These are phyloP conservation scores for Acleris sparsana DNA, from an alignment of 2,888 invertebrate species.

Conservation along the genomic window DNA sequence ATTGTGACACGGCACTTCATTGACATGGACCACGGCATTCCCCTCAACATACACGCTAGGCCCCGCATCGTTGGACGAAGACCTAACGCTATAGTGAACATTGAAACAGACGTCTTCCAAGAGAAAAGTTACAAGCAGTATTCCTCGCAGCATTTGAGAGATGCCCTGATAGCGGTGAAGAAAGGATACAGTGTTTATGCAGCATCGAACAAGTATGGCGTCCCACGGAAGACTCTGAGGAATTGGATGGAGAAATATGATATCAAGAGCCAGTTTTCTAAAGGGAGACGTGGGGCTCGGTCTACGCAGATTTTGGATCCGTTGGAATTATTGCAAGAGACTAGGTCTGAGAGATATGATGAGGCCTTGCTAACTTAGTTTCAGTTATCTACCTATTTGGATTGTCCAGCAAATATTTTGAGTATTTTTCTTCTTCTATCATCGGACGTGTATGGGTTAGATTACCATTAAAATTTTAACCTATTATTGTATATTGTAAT, in stretches of 20 bases:
- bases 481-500: no score
- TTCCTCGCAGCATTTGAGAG: slow-evolving; percentile 76
- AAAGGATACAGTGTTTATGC: slow-evolving; percentile 82
- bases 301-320: slow-evolving; percentile 69
- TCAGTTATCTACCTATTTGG: not conserved
- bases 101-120: slow-evolving; percentile 78
- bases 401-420: not conserved
- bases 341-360: slow-evolving; percentile 62
- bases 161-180: slow-evolving; percentile 78
- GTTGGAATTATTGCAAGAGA: slow-evolving; percentile 65
- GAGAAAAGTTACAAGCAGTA: slow-evolving; percentile 81
- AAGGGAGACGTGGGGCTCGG: slow-evolving; percentile 72
- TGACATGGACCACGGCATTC: slow-evolving; percentile 75
- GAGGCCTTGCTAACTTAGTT: slow-evolving; percentile 44
- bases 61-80: slow-evolving; percentile 72
- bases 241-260: slow-evolving; percentile 85
- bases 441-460: no score
- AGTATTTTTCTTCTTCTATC: no score
- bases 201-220: slow-evolving; percentile 81
- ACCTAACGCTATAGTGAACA: slow-evolving; percentile 75
- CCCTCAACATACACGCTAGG: slow-evolving; percentile 72
- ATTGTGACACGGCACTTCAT: slow-evolving; percentile 79
- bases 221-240: slow-evolving; percentile 80
- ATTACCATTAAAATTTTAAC: no score
- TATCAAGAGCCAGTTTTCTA: slow-evolving; percentile 81